Evolutionary conservation across 2,888 invertebrate genomes (phyloP).

Genomic region (Drosophila anomelani): DNA sequence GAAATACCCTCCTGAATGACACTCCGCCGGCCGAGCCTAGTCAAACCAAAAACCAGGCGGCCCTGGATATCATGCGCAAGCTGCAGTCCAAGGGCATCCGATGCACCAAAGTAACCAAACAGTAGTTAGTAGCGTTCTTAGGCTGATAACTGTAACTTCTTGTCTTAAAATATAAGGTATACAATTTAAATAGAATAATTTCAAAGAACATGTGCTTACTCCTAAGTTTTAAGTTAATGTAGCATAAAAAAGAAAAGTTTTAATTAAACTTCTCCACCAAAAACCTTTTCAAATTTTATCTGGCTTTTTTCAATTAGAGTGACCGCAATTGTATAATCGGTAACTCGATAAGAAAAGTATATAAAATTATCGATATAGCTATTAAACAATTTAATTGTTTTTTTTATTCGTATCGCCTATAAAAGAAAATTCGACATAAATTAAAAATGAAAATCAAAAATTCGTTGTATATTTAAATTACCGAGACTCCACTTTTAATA

Average conservation of each 20-base stretch:
- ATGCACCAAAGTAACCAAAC: constrained; percentile 64
- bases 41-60: constrained; percentile 42
- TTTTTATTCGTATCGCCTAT: background rate
- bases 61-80: constrained; percentile 74
- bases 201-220: background rate
- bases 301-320: background rate
- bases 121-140: constrained; percentile 6
- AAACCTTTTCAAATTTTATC: background rate
- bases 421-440: background rate
- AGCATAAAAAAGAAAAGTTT: background rate
- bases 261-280: background rate
- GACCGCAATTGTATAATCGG: background rate
- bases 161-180: constrained; percentile 4
- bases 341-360: no score
- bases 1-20: constrained; percentile 32
- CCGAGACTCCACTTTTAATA: background rate
- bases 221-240: background rate
- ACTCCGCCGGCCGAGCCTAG: constrained; percentile 6
- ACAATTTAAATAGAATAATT: background rate
- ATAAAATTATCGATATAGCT: background rate
- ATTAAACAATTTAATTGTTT: no score
- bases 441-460: background rate
- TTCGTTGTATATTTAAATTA: background rate
- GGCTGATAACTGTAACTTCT: constrained; percentile 5
- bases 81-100: constrained; percentile 79